Base-by-base conservation (phyloP, 2,888 invertebrate species). In the Coelogynopora nodosa region DNA sequence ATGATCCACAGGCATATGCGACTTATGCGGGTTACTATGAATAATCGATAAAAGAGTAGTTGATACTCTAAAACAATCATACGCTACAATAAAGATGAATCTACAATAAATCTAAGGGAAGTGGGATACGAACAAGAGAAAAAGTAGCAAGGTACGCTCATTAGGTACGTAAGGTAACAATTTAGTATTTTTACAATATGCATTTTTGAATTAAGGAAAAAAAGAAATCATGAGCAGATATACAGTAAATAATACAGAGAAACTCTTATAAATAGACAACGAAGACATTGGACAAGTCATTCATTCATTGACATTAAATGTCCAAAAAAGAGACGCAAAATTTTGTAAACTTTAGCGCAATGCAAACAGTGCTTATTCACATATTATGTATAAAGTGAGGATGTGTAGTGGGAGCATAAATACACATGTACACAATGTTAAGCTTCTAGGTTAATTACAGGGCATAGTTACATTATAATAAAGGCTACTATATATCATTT, bases 351-450 rank as follows among this genome's bases (percentile, higher is more conserved):
- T 49, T 18, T 49, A 49, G 49, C 18, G 49, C 49, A 49, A 49
- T 18, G 74, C 74, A 74, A 74, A 74, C 74, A 74, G 74, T 49
- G 49, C 18, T 74, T 74, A 74, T 74, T 74, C 74, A 74, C 74
- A 74, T 74, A 74, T 74, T 13, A n/a, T n/a, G n/a, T 74, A 74
- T 74, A 74, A 26, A 13, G 74, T 74, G 74, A 26, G 74, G 5
- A 23, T 74, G 74, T 74, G 27, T 2, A 23, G 74, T 74, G 74
- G 27, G 5, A 74, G 23, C 23, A 74, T 74, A 74, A 23, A 23
- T 74, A 74, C 74, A 74, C 74, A 74, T 74, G 23, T 74, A 74
- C 74, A 74, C 74, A 74, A 2, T n/a, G 27, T 74, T 74, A 74
- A 74, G 74, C 74, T 74, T 74, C 74, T 74, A 74, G 27, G 23